These are phyloP conservation scores for Furcifer pardalis DNA, from an alignment of 2,797 vertebrate species.

Conservation along the genomic window DNA sequence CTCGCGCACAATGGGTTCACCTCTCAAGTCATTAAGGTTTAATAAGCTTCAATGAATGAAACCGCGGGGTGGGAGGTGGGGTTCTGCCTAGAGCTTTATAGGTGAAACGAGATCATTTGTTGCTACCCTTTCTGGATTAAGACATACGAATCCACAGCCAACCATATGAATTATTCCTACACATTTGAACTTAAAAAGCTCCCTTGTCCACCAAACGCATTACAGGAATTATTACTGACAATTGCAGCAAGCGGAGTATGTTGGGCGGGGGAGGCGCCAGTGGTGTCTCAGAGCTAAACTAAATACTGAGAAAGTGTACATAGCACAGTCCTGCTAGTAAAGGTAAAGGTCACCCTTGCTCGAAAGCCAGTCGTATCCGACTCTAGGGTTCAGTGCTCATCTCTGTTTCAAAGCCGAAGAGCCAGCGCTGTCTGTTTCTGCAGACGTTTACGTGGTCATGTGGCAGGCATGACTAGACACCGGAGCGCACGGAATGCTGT, in stretches of 20 bases:
- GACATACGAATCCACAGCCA: slow-evolving; percentile 16
- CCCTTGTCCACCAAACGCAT: slow-evolving; percentile 3
- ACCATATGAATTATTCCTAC: slow-evolving; percentile 32
- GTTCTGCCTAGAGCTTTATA: slow-evolving; percentile 11
- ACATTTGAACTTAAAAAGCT: slow-evolving; percentile 14
- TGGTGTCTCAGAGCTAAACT: neutral
- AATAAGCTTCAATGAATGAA: slow-evolving; percentile 13
- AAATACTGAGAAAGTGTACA: neutral
- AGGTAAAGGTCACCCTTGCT: too few species aligned
- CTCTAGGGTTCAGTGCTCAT: too few species aligned
- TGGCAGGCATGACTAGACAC: too few species aligned
- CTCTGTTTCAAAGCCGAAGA: too few species aligned
- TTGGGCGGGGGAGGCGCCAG: too few species aligned
- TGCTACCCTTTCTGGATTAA: slow-evolving; percentile 21
- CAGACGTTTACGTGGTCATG: too few species aligned
- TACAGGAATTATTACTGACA: slow-evolving; percentile 12
- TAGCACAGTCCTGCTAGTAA: neutral
- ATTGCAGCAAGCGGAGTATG: neutral
- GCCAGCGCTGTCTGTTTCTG: too few species aligned
- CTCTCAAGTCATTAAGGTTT: slow-evolving; percentile 20
- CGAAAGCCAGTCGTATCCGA: too few species aligned
- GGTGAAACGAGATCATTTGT: slow-evolving; percentile 23
- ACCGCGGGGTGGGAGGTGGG: too few species aligned
- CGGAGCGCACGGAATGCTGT: too few species aligned
- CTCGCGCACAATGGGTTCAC: neutral